Base-by-base conservation (phyloP, 1,140 invertebrate genomes). In the Andricus grossulariae region DNA sequence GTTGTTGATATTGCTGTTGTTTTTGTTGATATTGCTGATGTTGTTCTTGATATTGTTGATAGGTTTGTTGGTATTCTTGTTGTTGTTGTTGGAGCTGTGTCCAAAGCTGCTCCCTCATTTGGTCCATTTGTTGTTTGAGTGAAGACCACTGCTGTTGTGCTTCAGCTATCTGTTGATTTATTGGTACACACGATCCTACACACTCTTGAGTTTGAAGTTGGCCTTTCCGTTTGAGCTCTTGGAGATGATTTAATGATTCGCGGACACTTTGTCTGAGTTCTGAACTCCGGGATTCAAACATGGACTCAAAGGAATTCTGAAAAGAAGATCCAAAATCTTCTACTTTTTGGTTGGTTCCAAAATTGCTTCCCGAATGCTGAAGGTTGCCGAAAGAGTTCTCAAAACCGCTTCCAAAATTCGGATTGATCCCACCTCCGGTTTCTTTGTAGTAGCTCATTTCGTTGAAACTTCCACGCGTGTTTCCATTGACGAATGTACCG, bases 21-120 rank as follows among this genome's bases (percentile, higher is more conserved):
- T 74, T 51, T 15, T 45, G 54, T 57, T 74, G 73, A 16, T 57
- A 21, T 57, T 75, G 73, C 19, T 75, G 52, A 11, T 32, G 54
- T 39, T 80, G 10, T 73, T 75, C 12, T 77, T 77, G n/a, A 54
- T 51, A 49, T 77, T 77, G 13, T 75, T 80, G 21, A 71, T 71
- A 32, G 25, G 25, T 32, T 32, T 57, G 54, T 2, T 18, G 39
- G 1, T 45, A 11, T 45, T 45, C 8, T 11, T 45, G 39, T 11
- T 55, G 18, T 13, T 55, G 18, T 19, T 55, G 13, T 66, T 66
- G 25, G 5, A 6, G 13, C 15, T 15, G 32, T 25, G 60, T 39
- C 60, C 60, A 66, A 39, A 66, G 25, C 15, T 66, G 13, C 39
- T 66, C 32, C 10, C 25, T 66, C 25, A 66, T 39, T 66, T 15